Percentiles rank a stretch among this genome's conserved stretches.
These are phyloP conservation scores for Drosophila buzzatii DNA, from an alignment of 2,888 invertebrate genomes.

Conservation along the genomic window DNA sequence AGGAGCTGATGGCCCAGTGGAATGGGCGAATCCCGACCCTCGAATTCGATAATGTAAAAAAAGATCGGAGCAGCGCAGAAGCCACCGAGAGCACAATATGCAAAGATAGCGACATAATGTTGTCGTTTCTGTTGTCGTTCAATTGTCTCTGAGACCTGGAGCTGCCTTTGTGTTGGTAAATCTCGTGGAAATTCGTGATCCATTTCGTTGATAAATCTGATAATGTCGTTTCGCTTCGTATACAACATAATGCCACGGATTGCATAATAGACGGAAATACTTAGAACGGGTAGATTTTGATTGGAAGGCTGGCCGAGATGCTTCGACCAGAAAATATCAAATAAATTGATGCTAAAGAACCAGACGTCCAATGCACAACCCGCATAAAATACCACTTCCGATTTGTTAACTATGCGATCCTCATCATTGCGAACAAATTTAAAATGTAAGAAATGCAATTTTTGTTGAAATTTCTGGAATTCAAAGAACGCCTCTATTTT, in stretches of 20 bases:
- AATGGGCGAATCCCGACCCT: constrained; percentile 28
- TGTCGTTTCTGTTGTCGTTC: background rate
- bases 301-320: background rate
- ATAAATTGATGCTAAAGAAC: constrained; percentile 28
- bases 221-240: constrained; percentile 39
- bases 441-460: constrained; percentile 33
- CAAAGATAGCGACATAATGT: background rate
- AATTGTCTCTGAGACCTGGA: constrained; percentile 19
- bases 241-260: constrained; percentile 49
- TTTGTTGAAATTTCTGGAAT: constrained; percentile 24
- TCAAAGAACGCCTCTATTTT: constrained; percentile 53
- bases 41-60: constrained; percentile 27
- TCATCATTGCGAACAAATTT: constrained; percentile 36
- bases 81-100: rapidly evolving
- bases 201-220: constrained; percentile 42
- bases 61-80: constrained; percentile 19
- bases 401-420: constrained; percentile 33
- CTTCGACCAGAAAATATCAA: constrained; percentile 14
- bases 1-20: constrained; percentile 49
- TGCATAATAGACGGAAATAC: constrained; percentile 17
- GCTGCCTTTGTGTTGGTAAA: constrained; percentile 23
- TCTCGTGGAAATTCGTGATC: constrained; percentile 54
- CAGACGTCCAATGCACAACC: background rate
- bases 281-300: constrained; percentile 26
- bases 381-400: constrained; percentile 17